phyloP scores from a whole-genome alignment of 2,888 invertebrate genomes.

The Pseudeuparius sepicola region DNA sequence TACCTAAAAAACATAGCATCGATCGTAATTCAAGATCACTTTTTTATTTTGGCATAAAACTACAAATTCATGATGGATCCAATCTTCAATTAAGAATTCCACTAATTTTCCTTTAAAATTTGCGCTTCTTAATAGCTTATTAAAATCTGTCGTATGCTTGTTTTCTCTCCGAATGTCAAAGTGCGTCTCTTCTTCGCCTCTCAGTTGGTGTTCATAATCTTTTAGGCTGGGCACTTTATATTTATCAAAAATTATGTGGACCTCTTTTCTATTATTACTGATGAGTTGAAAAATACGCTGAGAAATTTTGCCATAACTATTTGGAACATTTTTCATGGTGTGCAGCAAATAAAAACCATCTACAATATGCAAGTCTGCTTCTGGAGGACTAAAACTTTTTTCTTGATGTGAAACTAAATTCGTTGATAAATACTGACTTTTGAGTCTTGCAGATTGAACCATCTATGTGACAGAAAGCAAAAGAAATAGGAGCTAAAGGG shows the following conservation, averaged over 20 bases:
- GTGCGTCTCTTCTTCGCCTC: slow-evolving; percentile 24
- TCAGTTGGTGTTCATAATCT: slow-evolving; percentile 21
- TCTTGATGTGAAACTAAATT: slow-evolving; percentile 22
- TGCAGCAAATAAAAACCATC: slow-evolving; percentile 28
- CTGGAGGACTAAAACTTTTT: slow-evolving; percentile 19
- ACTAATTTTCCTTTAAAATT: slow-evolving; percentile 24
- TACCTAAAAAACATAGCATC: too few relatives aligned
- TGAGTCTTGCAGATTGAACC: slow-evolving; percentile 26
- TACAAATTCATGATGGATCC: too few relatives aligned
- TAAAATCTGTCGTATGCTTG: slow-evolving; percentile 26
- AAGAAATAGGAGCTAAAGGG: slow-evolving; percentile 25
- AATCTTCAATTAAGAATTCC: slow-evolving; percentile 26
- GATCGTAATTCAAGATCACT: too few relatives aligned
- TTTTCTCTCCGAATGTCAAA: slow-evolving; percentile 24
- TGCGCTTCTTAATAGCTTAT: slow-evolving; percentile 26
- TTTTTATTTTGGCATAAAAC: slow-evolving; percentile 17
- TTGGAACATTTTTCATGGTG: slow-evolving; percentile 22
- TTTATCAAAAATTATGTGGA: slow-evolving; percentile 28
- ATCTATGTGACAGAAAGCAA: slow-evolving; percentile 26
- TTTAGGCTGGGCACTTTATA: slow-evolving; percentile 25
- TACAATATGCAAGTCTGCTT: slow-evolving; percentile 23
- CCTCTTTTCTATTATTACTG: slow-evolving; percentile 25
- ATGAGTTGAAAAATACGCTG: slow-evolving; percentile 19
- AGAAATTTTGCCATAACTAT: slow-evolving; percentile 22
- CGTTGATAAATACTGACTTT: slow-evolving; percentile 22